Conservation (phyloP, 2,888 invertebrate species). For the Folsomia manolachei region DNA sequence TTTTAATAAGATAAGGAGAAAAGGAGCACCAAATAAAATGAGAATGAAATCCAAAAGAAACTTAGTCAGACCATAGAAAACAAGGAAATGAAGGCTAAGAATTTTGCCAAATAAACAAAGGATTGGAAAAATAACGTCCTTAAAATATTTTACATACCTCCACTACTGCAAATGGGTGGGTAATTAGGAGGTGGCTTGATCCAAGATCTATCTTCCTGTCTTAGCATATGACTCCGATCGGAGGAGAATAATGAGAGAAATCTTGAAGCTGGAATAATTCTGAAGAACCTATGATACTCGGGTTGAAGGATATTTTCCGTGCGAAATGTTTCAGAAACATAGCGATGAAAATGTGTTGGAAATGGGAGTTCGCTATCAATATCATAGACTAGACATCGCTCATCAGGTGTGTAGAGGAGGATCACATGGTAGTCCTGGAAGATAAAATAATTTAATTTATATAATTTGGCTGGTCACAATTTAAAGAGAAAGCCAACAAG, state of each 20-base stretch:
- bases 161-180: slow-evolving; percentile 64
- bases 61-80: not conserved
- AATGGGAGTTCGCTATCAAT: slow-evolving; percentile 87
- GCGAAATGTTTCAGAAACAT: slow-evolving; percentile 70
- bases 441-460: not conserved
- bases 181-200: slow-evolving; percentile 77
- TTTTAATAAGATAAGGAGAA: too few relatives aligned
- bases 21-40: too few relatives aligned
- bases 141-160: not conserved
- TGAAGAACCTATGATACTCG: slow-evolving; percentile 83
- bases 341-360: slow-evolving; percentile 57
- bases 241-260: slow-evolving; percentile 87
- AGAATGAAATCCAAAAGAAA: not conserved
- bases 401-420: slow-evolving; percentile 78
- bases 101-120: not conserved
- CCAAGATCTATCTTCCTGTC: not conserved
- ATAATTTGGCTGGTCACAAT: too few relatives aligned
- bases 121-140: not conserved
- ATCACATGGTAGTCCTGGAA: slow-evolving; percentile 91
- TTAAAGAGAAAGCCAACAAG: too few relatives aligned
- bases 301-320: slow-evolving; percentile 79
- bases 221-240: slow-evolving; percentile 84
- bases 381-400: slow-evolving; percentile 83
- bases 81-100: not conserved
- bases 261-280: slow-evolving; percentile 75